Percentiles rank a stretch among this genome's conserved stretches.
phyloP scores from a whole-genome alignment of 2,113 vertebrate species.

The Callipepla squamata region DNA sequence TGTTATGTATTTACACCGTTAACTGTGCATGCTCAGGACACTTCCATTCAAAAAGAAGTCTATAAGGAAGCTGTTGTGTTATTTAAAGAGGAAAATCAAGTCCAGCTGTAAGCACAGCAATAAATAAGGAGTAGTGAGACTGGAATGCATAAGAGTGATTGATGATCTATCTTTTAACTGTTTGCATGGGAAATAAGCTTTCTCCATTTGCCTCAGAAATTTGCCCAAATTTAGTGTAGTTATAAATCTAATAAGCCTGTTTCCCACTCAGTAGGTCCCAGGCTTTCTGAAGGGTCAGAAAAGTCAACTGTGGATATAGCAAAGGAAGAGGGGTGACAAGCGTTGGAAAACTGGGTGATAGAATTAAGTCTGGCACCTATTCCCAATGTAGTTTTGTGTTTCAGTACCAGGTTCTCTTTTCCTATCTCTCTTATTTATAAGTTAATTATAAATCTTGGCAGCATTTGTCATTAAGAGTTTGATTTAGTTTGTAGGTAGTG shows the following conservation, averaged over 20 bases:
- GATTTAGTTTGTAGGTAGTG: not conserved
- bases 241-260: not conserved
- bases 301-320: constrained; percentile 53
- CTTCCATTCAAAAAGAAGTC: constrained; percentile 14
- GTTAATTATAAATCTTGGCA: constrained; percentile 5
- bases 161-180: constrained; percentile 38
- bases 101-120: constrained; percentile 38
- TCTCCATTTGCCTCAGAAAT: constrained; percentile 30
- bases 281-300: constrained; percentile 8
- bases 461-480: not conserved
- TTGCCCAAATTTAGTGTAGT: not conserved
- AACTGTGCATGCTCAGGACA: constrained; percentile 43
- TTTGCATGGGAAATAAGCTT: constrained; percentile 40
- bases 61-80: not conserved
- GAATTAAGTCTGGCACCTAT: not conserved
- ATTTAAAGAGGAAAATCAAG: constrained; percentile 21
- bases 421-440: not conserved
- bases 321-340: constrained; percentile 10
- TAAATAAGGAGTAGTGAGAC: constrained; percentile 26
- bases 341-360: constrained; percentile 36
- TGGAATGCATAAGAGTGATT: constrained; percentile 21
- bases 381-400: not conserved
- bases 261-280: not conserved
- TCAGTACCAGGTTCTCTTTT: constrained; percentile 8
- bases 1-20: not conserved